Conservation (phyloP, 2,888 invertebrate genomes). For the Amorpha juglandis region DNA sequence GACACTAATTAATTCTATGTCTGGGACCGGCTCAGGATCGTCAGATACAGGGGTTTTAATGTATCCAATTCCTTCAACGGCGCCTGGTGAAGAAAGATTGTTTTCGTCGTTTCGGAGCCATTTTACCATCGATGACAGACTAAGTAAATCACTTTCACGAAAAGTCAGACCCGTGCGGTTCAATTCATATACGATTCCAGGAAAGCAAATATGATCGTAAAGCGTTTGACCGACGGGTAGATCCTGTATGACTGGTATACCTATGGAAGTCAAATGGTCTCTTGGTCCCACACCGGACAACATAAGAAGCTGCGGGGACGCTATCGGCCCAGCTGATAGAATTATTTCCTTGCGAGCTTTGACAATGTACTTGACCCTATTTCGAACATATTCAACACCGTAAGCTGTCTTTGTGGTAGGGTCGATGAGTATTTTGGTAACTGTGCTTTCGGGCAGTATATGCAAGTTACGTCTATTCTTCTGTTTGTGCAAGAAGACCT, state of each 20-base stretch:
- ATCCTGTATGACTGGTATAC: conserved; percentile 85
- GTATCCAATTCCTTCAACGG: conserved; percentile 87
- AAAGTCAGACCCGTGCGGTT: conserved; percentile 68
- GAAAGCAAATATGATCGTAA: conserved; percentile 86
- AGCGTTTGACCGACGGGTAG: conserved; percentile 87
- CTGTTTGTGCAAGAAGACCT: conserved; percentile 86
- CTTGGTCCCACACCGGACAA: conserved; percentile 89
- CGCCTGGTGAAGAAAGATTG: conserved; percentile 83
- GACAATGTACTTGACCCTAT: conserved; percentile 73
- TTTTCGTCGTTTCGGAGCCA: conserved; percentile 75
- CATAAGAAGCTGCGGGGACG: conserved; percentile 95
- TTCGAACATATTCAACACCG: conserved; percentile 87
- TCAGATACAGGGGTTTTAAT: conserved; percentile 84
- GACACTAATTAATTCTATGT: conserved; percentile 87
- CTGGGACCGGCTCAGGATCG: conserved; percentile 85
- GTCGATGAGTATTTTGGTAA: conserved; percentile 87
- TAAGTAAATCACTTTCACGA: conserved; percentile 51
- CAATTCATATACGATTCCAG: conserved; percentile 72
- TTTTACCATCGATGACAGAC: conserved; percentile 44
- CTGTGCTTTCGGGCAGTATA: conserved; percentile 86
- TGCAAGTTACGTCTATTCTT: conserved; percentile 86
- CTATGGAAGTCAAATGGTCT: conserved; percentile 78
- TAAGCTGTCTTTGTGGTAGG: conserved; percentile 85
- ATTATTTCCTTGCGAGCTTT: conserved; percentile 91
- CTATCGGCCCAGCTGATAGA: conserved; percentile 93